These are phyloP conservation scores for Dendrocopos noguchii DNA, from an alignment of 2,113 vertebrate genomes.

Conservation along the genomic window DNA sequence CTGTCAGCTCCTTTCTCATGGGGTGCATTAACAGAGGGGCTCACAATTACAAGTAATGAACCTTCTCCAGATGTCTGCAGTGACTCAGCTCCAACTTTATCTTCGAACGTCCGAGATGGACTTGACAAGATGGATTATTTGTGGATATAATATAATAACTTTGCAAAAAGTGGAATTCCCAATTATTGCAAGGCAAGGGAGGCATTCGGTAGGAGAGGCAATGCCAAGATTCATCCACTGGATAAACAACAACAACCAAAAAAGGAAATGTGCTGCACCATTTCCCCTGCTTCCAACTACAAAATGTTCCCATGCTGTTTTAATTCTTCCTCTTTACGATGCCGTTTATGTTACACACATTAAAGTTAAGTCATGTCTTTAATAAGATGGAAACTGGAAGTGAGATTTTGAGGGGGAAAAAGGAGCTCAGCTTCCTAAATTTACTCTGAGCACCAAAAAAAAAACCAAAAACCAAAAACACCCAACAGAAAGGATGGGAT, in stretches of 20 bases:
- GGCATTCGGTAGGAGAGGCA: constrained; percentile 22
- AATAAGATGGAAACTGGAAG: constrained; percentile 82
- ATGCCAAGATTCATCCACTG: constrained; percentile 11
- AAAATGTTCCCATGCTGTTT: constrained; percentile 71
- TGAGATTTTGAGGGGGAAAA: constrained; percentile 72
- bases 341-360: constrained; percentile 81
- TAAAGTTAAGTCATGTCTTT: constrained; percentile 82
- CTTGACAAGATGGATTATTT: constrained; percentile 82
- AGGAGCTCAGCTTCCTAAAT: constrained; percentile 66
- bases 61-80: constrained; percentile 91
- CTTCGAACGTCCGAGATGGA: constrained; percentile 71
- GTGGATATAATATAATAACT: constrained; percentile 72
- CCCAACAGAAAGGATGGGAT: constrained; percentile 74
- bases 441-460: constrained; percentile 40
- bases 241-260: constrained; percentile 66
- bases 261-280: constrained; percentile 60
- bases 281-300: constrained; percentile 46
- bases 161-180: constrained; percentile 68
- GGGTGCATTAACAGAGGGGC: constrained; percentile 87
- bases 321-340: constrained; percentile 79
- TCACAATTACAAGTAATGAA: constrained; percentile 90
- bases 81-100: constrained; percentile 80
- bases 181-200: constrained; percentile 54
- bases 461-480: no score
- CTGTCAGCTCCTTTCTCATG: constrained; percentile 86